Percentiles rank a stretch among this genome's conserved stretches.
Evolutionary conservation across 1,140 invertebrate genomes (phyloP).

Genomic region (Heliothis subflexa): DNA sequence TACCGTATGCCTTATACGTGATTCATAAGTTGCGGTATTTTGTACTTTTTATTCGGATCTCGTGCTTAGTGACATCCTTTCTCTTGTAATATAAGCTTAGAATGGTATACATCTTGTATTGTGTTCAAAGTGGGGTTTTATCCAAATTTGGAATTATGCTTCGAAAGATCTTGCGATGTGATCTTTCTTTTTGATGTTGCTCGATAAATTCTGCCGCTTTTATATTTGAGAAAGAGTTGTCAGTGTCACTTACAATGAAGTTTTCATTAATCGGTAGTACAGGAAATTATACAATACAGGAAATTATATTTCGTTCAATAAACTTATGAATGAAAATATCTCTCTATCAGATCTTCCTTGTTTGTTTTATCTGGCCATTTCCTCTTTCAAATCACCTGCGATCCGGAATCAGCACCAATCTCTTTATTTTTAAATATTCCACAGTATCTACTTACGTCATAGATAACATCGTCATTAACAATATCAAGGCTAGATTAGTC

Average conservation of each 20-base stretch:
- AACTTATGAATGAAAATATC: too few species aligned
- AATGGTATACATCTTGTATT: neutral
- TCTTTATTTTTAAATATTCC: constrained; percentile 10
- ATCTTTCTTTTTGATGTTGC: too few species aligned
- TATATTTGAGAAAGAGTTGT: too few species aligned
- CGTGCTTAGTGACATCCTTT: constrained; percentile 35
- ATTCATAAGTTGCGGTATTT: constrained; percentile 42
- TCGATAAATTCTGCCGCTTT: too few species aligned
- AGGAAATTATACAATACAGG: too few species aligned
- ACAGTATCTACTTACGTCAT: constrained; percentile 19
- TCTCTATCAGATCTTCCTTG: too few species aligned
- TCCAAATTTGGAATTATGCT: neutral
- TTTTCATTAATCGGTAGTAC: too few species aligned
- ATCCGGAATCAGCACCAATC: neutral
- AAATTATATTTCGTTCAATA: too few species aligned
- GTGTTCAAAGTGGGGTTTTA: neutral
- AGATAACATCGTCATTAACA: constrained; percentile 25
- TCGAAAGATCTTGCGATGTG: neutral
- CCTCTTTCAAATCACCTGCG: neutral
- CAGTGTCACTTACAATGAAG: too few species aligned
- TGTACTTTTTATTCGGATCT: constrained; percentile 29
- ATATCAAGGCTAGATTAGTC: constrained; percentile 13
- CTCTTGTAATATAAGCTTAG: constrained; percentile 25
- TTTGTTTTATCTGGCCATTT: neutral
- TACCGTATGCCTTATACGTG: constrained; percentile 18